Conservation (phyloP, 92 coral and sea anemone species). For the Epizoanthus ramosus region DNA sequence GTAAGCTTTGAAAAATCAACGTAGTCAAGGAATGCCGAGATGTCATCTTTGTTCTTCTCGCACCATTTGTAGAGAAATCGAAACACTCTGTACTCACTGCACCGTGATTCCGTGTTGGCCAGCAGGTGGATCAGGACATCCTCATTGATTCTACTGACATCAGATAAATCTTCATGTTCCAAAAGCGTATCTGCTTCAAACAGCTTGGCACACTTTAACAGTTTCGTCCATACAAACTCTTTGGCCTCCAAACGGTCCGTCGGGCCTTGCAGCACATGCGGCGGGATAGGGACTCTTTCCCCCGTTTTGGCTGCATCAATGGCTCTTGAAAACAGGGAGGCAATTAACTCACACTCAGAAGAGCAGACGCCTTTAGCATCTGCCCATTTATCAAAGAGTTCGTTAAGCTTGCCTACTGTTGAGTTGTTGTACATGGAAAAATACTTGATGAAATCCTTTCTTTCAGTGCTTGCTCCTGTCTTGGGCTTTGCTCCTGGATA, state of each 20-base stretch:
- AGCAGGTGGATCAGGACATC: constrained; percentile 57
- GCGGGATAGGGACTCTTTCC: constrained; percentile 68
- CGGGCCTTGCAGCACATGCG: constrained; percentile 34
- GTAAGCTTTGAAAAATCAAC: constrained; percentile 76
- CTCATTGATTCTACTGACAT: constrained; percentile 51
- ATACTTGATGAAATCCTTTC: constrained; percentile 69
- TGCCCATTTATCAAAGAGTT: constrained; percentile 76
- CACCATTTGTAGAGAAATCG: constrained; percentile 82
- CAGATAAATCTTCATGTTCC: constrained; percentile 30
- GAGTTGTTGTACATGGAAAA: constrained; percentile 79
- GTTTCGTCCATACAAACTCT: constrained; percentile 82
- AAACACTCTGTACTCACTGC: constrained; percentile 73
- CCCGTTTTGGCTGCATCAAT: constrained; percentile 94
- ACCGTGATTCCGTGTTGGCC: constrained; percentile 55
- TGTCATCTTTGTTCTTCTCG: constrained; percentile 41
- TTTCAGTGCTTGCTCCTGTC: constrained; percentile 34
- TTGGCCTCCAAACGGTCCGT: constrained; percentile 14
- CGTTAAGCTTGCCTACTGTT: constrained; percentile 67
- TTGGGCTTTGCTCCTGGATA: constrained; percentile 75
- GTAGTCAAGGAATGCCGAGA: constrained; percentile 39
- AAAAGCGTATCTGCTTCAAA: constrained; percentile 55
- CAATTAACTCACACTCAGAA: constrained; percentile 65
- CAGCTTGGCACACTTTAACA: constrained; percentile 58
- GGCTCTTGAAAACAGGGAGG: constrained; percentile 83
- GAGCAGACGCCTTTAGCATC: constrained; percentile 81